Evolutionary conservation across 2,113 vertebrate genomes (phyloP).

Genomic region (Calonectris borealis): DNA sequence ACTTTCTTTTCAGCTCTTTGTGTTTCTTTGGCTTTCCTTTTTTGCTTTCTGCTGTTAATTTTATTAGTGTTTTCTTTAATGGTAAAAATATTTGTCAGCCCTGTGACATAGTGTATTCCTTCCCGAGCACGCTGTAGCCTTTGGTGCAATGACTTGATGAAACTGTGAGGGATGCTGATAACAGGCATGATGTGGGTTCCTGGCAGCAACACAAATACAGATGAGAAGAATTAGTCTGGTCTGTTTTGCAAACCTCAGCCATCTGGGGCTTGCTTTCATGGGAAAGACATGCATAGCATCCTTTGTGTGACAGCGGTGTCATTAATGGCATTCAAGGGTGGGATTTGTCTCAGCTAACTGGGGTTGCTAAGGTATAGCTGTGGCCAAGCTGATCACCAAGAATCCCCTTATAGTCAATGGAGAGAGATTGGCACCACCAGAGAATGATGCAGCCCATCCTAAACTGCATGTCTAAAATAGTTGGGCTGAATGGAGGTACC

Average conservation of each 20-base stretch:
- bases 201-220: neutral
- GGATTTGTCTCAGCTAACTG: neutral
- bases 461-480: neutral
- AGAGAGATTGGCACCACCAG: neutral
- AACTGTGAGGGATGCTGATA: neutral
- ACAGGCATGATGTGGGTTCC: neutral
- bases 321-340: neutral
- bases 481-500: neutral
- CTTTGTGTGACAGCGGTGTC: neutral
- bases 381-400: neutral
- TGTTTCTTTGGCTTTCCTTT: neutral
- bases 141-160: neutral
- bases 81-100: neutral
- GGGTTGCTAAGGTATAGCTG: neutral
- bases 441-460: neutral
- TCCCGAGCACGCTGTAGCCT: neutral
- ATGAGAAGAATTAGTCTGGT: neutral
- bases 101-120: neutral
- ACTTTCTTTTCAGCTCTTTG: neutral
- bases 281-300: neutral
- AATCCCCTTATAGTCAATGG: neutral
- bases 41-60: neutral
- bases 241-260: neutral
- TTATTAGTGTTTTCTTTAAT: neutral
- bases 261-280: neutral